Conservation (phyloP, 2,113 vertebrate species). For the Elaphurus davidianus region DNA sequence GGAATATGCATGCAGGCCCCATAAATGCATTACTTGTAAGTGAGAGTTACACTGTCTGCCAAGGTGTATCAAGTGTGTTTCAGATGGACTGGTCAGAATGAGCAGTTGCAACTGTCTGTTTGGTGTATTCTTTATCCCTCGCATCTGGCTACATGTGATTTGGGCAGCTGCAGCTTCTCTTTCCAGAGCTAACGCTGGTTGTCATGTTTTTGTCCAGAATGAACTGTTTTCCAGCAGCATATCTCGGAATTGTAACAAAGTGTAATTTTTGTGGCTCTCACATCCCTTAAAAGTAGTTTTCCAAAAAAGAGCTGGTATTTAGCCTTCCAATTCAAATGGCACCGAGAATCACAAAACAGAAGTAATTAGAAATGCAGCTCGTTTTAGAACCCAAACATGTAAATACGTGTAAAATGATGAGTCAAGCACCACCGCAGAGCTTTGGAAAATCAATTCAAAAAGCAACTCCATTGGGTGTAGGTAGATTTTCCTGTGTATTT, state of each 20-base stretch:
- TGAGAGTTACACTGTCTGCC: background rate
- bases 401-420: constrained; percentile 57
- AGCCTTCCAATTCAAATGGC: constrained; percentile 68
- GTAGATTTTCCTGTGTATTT: background rate
- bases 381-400: constrained; percentile 70
- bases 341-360: constrained; percentile 60
- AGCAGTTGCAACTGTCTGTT: constrained; percentile 57
- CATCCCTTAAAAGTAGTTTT: constrained; percentile 69
- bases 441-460: constrained; percentile 27
- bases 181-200: background rate
- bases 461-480: background rate
- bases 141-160: background rate
- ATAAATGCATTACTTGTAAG: background rate
- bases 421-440: constrained; percentile 24
- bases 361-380: constrained; percentile 67
- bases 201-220: constrained; percentile 37
- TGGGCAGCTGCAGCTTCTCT: constrained; percentile 56
- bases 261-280: constrained; percentile 68
- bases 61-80: constrained; percentile 28
- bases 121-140: background rate
- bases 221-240: constrained; percentile 48
- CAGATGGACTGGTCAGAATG: constrained; percentile 23
- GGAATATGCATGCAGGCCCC: background rate
- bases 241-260: constrained; percentile 38
- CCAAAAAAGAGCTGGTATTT: constrained; percentile 60